Evolutionary conservation across 2,888 invertebrate genomes (phyloP).

Genomic region (Mythimna albipuncta): DNA sequence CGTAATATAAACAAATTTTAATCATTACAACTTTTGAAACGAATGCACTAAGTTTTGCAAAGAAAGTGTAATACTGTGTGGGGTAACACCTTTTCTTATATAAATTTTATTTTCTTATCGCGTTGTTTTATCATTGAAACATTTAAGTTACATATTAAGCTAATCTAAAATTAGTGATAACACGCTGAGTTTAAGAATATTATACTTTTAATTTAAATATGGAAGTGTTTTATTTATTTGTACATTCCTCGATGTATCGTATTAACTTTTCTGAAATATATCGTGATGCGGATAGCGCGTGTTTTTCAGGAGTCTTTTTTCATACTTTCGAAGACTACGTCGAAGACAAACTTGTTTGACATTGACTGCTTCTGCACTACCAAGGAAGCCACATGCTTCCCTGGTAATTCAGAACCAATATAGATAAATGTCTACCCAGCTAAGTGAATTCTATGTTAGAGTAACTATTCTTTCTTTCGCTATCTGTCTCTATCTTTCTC

Average conservation of each 20-base stretch:
- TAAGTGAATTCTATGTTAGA: neutral
- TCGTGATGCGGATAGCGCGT: neutral
- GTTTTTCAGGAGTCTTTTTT: neutral
- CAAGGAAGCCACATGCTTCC: no score
- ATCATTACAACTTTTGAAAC: constrained; percentile 30
- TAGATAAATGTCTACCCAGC: neutral
- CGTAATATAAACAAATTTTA: constrained; percentile 17
- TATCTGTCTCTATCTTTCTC: no score
- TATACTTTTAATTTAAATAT: neutral
- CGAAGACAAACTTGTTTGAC: no score
- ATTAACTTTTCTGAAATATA: neutral
- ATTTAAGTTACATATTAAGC: constrained; percentile 1
- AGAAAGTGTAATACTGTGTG: constrained; percentile 44
- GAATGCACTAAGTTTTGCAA: constrained; percentile 18
- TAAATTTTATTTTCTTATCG: constrained; percentile 7
- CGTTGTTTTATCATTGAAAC: constrained; percentile 44
- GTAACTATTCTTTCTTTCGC: neutral
- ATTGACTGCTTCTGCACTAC: no score
- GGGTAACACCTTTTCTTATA: constrained; percentile 36
- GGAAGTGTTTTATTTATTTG: constrained; percentile 14
- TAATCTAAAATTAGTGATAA: constrained; percentile 17
- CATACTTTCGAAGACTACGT: neutral
- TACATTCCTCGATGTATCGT: constrained; percentile 36
- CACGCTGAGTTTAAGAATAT: constrained; percentile 7
- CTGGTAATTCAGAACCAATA: neutral